Evolutionary conservation across 2,888 invertebrate genomes (phyloP), one percentile per base, ranked within the genome.

Genomic region (Ochropleura plecta): DNA sequence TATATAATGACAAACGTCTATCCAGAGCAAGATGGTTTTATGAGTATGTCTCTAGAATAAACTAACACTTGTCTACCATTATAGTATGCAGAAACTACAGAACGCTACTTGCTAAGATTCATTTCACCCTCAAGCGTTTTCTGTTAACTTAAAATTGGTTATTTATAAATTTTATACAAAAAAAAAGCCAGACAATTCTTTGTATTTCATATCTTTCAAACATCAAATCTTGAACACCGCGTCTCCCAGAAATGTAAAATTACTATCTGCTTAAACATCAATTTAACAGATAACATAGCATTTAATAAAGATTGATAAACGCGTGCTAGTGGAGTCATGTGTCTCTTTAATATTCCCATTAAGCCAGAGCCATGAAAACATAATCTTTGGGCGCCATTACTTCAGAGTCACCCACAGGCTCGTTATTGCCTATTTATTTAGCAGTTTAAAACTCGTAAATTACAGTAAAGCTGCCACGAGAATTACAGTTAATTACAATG

Each of bases 361-460:
- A 86, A 76, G 71, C 76, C 53, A 62, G 76, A 60, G 68, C 78
- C 70, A 81, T 79, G 77, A 76, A 76, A 82, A 81, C 73, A 83
- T 83, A 88, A 86, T 86, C 86, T 86, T 84, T 73, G 70, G 59
- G 70, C 46, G 68, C 79, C 78, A 83, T 87, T 85, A 87, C 76
- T 76, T 67, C 62, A 46, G 69, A 79, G 86, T 80, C 73, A 82
- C 69, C 83, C 79, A 55, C 83, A 72, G 73, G 78, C 77, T 83
- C 85, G 85, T 89, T 88, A 88, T 84, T 72, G 79, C 76, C 85
- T 87, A 87, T 88, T 90, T 90, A 90, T 90, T 88, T 88, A 83
- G 73, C 85, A 84, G 84, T 90, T 88, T 85, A 86, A 89, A 87
- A 86, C 85, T 81, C 89, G 83, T 90, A 90, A 90, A 90, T 90